Percentiles rank a stretch among this genome's conserved stretches.
phyloP scores from a whole-genome alignment of 2,888 invertebrate genomes.

The Disparrhopalites patrizii region DNA sequence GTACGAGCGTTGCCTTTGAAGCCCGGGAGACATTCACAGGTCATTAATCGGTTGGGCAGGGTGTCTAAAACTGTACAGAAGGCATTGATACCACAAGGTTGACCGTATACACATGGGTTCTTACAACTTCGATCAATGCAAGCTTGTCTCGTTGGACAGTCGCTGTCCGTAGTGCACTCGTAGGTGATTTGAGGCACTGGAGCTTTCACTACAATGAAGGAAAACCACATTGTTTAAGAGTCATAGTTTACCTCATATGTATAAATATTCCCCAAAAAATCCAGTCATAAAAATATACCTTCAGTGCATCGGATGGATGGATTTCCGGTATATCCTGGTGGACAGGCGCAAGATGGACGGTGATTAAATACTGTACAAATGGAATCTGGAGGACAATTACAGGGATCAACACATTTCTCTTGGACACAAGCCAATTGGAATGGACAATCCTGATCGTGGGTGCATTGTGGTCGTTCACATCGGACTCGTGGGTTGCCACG shows the following conservation, averaged over 20 bases:
- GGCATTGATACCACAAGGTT: conserved; percentile 60
- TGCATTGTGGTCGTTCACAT: conserved; percentile 75
- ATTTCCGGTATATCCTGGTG: conserved; percentile 58
- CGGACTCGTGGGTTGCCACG: conserved; percentile 73
- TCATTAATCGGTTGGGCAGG: conserved; percentile 79
- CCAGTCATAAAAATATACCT: too few relatives aligned
- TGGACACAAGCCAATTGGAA: conserved; percentile 72
- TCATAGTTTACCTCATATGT: not conserved
- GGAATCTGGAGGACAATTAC: conserved; percentile 74
- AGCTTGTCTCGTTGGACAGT: conserved; percentile 69
- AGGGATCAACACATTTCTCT: conserved; percentile 76
- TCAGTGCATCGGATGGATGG: conserved; percentile 57
- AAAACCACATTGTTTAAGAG: conserved; percentile 5
- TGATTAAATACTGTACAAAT: conserved; percentile 74
- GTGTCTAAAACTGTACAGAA: conserved; percentile 81
- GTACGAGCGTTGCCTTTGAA: conserved; percentile 80
- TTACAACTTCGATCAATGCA: conserved; percentile 75
- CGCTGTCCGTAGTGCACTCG: conserved; percentile 58
- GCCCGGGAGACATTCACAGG: conserved; percentile 78
- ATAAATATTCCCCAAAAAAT: too few relatives aligned
- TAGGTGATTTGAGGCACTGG: conserved; percentile 31
- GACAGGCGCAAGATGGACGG: conserved; percentile 70
- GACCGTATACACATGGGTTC: conserved; percentile 64
- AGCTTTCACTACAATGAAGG: conserved; percentile 19
- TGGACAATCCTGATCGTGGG: conserved; percentile 70